phyloP scores from a whole-genome alignment of 2,888 invertebrate genomes.

The Coleophora flavipennella region DNA sequence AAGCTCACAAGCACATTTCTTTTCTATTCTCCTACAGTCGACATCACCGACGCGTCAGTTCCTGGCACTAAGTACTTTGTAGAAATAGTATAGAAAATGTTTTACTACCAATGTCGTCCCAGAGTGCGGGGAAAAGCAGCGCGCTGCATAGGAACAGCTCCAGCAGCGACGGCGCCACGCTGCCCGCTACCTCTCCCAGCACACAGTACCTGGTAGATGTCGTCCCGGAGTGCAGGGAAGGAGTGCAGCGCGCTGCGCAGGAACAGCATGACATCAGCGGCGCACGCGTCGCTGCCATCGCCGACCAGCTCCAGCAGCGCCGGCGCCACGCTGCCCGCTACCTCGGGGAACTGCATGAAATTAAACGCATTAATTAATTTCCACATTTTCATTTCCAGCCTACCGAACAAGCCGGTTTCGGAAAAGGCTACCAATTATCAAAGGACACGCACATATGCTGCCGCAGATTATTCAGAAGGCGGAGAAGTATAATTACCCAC shows the following conservation, averaged over 20 bases:
- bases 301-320: conserved; percentile 94
- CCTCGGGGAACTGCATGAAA: conserved; percentile 91
- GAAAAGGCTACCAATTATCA: too few species aligned
- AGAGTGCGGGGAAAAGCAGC: conserved; percentile 89
- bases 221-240: conserved; percentile 84
- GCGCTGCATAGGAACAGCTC: conserved; percentile 98
- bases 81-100: too few species aligned
- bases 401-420: too few species aligned
- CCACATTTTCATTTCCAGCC: too few species aligned
- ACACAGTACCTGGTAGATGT: conserved; percentile 83
- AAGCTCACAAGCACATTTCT: too few species aligned
- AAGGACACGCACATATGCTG: too few species aligned
- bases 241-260: conserved; percentile 96
- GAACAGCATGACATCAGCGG: conserved; percentile 94
- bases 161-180: conserved; percentile 94
- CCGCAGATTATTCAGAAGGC: too few species aligned
- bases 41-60: too few species aligned
- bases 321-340: conserved; percentile 93
- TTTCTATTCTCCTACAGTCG: too few species aligned
- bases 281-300: conserved; percentile 90
- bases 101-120: conserved; percentile 87
- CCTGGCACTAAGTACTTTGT: too few species aligned
- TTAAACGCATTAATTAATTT: too few species aligned
- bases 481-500: too few species aligned
- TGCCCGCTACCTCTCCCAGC: conserved; percentile 87